Evolutionary conservation across 1,140 invertebrate genomes (phyloP).

Genomic region (Macrotrachela quadricornifera): DNA sequence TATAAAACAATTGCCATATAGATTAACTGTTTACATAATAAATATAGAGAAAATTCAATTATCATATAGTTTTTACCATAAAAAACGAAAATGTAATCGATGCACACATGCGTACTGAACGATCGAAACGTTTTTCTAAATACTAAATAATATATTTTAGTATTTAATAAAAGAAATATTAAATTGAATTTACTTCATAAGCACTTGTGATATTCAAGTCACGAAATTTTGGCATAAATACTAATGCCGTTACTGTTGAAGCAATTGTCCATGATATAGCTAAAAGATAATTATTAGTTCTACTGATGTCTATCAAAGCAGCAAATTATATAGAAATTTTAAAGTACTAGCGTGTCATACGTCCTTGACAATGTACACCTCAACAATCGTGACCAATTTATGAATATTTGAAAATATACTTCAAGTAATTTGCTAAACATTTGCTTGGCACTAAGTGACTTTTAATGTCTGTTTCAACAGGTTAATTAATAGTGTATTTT

Average conservation of each 20-base stretch:
- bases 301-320: too few relatives aligned
- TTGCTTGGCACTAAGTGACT: too few relatives aligned
- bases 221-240: constrained; percentile 71
- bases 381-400: too few relatives aligned
- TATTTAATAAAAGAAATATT: not conserved
- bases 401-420: too few relatives aligned
- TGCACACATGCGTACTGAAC: not conserved
- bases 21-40: constrained; percentile 32
- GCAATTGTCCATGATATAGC: constrained; percentile 14
- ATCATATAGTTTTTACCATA: not conserved
- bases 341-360: too few relatives aligned
- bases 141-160: constrained; percentile 40
- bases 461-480: too few relatives aligned
- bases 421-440: too few relatives aligned
- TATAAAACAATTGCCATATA: constrained; percentile 80
- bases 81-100: constrained; percentile 4
- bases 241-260: constrained; percentile 13
- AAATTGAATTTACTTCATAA: constrained; percentile 48
- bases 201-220: constrained; percentile 58
- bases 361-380: too few relatives aligned
- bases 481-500: too few relatives aligned
- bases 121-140: constrained; percentile 39
- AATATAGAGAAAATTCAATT: not conserved
- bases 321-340: too few relatives aligned
- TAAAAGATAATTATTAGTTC: constrained; percentile 9